Conservation (phyloP, 2,113 vertebrate genomes). For the Campylomormyrus tamandua region DNA sequence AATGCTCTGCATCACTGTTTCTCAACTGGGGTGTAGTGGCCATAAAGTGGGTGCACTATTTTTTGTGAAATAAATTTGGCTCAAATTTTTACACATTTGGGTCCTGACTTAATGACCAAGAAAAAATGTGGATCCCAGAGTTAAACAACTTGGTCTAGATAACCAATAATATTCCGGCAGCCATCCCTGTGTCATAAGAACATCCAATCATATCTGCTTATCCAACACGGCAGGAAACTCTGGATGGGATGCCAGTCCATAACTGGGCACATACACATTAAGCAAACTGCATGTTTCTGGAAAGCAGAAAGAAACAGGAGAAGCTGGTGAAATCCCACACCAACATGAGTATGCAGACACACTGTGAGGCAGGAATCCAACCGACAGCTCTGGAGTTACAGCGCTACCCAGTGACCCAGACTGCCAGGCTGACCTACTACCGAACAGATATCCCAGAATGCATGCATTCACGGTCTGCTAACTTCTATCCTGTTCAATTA, state of each 20-base stretch:
- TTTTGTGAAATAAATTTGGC: background rate
- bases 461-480: background rate
- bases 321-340: background rate
- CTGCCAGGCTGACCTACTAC: background rate
- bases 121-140: background rate
- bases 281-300: background rate
- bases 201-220: background rate
- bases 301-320: background rate
- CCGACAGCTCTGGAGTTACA: background rate
- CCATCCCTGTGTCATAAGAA: background rate
- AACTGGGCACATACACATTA: background rate
- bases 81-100: background rate
- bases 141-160: background rate
- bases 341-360: background rate
- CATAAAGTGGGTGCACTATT: background rate
- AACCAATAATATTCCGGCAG: background rate
- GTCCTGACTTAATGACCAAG: background rate
- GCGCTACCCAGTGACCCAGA: background rate
- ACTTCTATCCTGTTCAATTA: slow-evolving; percentile 10
- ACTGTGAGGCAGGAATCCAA: background rate
- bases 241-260: background rate
- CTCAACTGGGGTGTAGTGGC: background rate
- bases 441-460: background rate
- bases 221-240: background rate
- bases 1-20: background rate